These are phyloP conservation scores for Trissolcus basalis DNA, from an alignment of 1,140 invertebrate species.

Conservation along the genomic window DNA sequence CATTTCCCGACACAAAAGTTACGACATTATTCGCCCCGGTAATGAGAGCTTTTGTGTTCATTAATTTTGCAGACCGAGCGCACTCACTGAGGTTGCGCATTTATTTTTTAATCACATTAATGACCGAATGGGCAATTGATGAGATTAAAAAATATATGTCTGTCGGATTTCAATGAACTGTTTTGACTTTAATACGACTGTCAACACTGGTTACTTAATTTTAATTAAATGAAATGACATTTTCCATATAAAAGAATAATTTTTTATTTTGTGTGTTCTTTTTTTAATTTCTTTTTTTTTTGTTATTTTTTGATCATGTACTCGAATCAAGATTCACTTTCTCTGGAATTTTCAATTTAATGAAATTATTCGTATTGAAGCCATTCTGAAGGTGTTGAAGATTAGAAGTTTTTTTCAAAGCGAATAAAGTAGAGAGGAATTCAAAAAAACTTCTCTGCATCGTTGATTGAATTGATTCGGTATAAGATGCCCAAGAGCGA, in stretches of 20 bases:
- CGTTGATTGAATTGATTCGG: constrained; percentile 53
- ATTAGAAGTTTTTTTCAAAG: too few species aligned
- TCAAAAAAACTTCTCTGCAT: constrained; percentile 4
- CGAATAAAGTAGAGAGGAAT: neutral
- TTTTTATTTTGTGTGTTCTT: too few species aligned
- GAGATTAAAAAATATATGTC: constrained; percentile 22
- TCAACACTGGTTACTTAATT: neutral
- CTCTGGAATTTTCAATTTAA: neutral
- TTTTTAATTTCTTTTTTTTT: too few species aligned
- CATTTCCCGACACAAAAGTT: constrained; percentile 28
- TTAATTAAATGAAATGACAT: neutral
- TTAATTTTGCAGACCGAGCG: constrained; percentile 27
- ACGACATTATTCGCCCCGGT: constrained; percentile 13
- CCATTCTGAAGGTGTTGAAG: too few species aligned
- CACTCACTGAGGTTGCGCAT: neutral
- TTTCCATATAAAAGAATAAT: neutral
- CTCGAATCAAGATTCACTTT: too few species aligned
- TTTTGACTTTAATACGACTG: neutral
- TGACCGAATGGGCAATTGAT: constrained; percentile 16
- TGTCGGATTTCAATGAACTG: neutral
- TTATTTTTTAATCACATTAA: neutral
- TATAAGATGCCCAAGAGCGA: constrained; percentile 46
- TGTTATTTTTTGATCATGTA: too few species aligned
- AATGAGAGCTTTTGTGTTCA: constrained; percentile 11
- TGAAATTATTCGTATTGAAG: neutral